Conservation (phyloP, 1,140 invertebrate genomes). For the Mizuhopecten yessoensis region DNA sequence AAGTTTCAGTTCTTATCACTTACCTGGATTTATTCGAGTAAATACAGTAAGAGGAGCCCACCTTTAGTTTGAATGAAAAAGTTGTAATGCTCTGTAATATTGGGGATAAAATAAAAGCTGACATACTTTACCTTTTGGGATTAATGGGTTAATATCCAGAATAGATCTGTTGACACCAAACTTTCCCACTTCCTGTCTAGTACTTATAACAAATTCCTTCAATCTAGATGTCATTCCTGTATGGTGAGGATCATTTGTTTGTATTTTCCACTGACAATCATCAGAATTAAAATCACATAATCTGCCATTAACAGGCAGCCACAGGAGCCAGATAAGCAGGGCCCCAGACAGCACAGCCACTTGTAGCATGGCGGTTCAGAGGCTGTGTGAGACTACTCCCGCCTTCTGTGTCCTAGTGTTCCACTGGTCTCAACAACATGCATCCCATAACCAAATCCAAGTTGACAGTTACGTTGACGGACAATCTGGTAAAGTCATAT, state of each 20-base stretch:
- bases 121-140: background rate
- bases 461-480: conserved; percentile 2
- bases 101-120: too few relatives aligned
- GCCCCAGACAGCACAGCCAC: background rate
- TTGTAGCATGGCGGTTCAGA: background rate
- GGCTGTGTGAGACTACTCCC: background rate
- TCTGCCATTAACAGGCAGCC: background rate
- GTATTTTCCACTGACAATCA: conserved; percentile 37
- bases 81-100: too few relatives aligned
- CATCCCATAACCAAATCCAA: background rate
- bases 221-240: background rate
- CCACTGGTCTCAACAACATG: background rate
- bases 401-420: background rate
- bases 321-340: background rate
- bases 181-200: background rate
- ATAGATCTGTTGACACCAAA: background rate
- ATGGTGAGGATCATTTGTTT: background rate
- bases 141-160: background rate
- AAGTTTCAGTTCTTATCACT: too few relatives aligned
- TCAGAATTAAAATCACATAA: conserved; percentile 15
- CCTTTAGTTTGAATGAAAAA: too few relatives aligned
- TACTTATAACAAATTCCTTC: background rate
- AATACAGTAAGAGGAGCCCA: too few relatives aligned
- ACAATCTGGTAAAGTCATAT: conserved; percentile 38
- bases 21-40: too few relatives aligned